These are phyloP conservation scores for Athalia cordata DNA, from an alignment of 2,888 invertebrate genomes.

Conservation along the genomic window DNA sequence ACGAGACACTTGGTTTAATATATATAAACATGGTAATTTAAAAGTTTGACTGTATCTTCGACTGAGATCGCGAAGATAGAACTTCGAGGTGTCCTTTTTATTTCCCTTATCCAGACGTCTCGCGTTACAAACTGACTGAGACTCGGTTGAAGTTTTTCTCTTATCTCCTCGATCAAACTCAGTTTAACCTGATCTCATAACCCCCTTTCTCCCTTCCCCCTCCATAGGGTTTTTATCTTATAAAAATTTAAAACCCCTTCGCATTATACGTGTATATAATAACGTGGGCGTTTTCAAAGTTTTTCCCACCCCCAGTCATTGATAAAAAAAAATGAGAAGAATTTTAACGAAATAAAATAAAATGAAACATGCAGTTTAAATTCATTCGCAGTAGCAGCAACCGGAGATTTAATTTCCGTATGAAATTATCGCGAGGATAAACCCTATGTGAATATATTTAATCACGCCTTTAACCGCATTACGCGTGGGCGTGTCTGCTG, in stretches of 20 bases:
- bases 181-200: slow-evolving; percentile 8
- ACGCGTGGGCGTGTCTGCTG: slow-evolving; percentile 17
- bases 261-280: slow-evolving; percentile 11
- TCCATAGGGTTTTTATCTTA: neutral
- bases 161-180: slow-evolving; percentile 40
- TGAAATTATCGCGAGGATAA: neutral
- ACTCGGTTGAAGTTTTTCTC: neutral
- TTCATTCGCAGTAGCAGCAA: neutral
- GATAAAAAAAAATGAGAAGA: no score
- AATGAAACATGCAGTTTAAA: neutral
- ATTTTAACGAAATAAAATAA: neutral
- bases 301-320: no score
- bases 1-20: slow-evolving; percentile 7
- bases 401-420: neutral
- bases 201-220: neutral
- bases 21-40: slow-evolving; percentile 40
- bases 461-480: slow-evolving; percentile 21
- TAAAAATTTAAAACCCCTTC: neutral
- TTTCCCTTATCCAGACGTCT: slow-evolving; percentile 37
- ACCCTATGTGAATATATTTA: slow-evolving; percentile 9
- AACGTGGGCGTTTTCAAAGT: slow-evolving; percentile 17
- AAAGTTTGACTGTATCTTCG: slow-evolving; percentile 35
- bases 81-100: slow-evolving; percentile 35
- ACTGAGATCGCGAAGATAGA: slow-evolving; percentile 41
- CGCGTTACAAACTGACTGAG: slow-evolving; percentile 17